Base-by-base conservation (phyloP, 2,113 vertebrate species). In the Lophotis ruficrista region DNA sequence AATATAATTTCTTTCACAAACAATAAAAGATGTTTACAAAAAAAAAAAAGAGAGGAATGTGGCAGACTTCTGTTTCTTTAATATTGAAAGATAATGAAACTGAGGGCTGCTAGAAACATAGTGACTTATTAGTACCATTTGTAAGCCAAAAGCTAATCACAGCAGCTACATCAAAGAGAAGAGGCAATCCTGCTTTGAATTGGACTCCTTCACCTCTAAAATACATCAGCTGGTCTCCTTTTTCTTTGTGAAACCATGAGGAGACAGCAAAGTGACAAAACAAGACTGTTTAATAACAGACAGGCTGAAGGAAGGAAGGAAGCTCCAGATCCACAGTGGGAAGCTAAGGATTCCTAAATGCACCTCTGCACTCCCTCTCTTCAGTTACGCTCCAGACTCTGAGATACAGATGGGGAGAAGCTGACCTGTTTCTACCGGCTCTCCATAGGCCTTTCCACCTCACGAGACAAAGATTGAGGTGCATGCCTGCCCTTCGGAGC, bases 401-500 rank as follows among this genome's bases (percentile, higher is more conserved):
- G 61, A 53, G 72, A 17, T 79, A 7, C 6, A 23, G 30, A 60
- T 43, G 15, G 17, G 21, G 21, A 83, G 31, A 75, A 73, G 30
- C 9, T 31, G 43, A 64, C 31, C n/a, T 43, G 10, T 30, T 62
- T 53, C 65, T 53, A 21, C 23, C 18, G 60, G 28, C 8, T 75
- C 43, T 37, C 27, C 50, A 3, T 3, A 69, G 38, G 12, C 38
- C 4, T 13, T 37, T 24, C n/a, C 58, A 27, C 66, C 56, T 69
- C 1, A 0, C 19, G 28, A 56, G 60, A 47, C 13, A 9, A 38
- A 38, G 76, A 8, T 4, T 0, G 2, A 7, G 35, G 9, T 14
- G 8, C 33, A 24, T 6, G 16, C n/a, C 70, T 41, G 37, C 33
- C 60, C 60, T 51, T 33, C 19, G 1, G 35, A 73, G 11, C 1